Evolutionary conservation across 53 echinoderm and acorn worm genomes (phyloP).

Genomic region (Stichopus horrens): DNA sequence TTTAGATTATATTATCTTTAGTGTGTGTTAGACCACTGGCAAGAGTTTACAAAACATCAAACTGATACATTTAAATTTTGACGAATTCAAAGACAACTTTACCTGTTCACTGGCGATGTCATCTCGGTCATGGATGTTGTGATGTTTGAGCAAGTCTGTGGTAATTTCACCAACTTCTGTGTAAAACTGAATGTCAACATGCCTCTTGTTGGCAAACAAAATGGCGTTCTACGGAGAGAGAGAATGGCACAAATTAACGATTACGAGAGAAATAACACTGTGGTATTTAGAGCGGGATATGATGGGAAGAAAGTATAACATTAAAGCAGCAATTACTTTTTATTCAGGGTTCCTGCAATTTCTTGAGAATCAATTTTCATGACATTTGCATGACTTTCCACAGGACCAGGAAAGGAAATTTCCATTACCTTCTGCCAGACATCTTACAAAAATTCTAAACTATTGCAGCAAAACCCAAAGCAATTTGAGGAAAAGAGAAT

Average conservation of each 20-base stretch:
- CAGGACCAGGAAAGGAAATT: too few species aligned
- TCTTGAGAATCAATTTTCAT: too few species aligned
- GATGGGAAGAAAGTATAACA: background rate
- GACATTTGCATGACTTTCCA: too few species aligned
- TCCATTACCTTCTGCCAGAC: too few species aligned
- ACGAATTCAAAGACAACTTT: background rate
- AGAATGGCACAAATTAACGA: background rate
- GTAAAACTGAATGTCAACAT: constrained; percentile 92
- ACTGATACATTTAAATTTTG: too few species aligned
- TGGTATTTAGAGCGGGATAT: background rate
- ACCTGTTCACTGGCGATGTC: constrained; percentile 98
- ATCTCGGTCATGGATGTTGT: constrained; percentile 97
- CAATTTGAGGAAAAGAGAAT: too few species aligned
- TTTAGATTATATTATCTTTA: too few species aligned
- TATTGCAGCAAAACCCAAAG: too few species aligned
- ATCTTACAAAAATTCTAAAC: too few species aligned
- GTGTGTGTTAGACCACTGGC: too few species aligned
- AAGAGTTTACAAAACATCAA: too few species aligned
- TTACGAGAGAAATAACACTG: background rate
- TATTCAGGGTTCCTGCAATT: too few species aligned
- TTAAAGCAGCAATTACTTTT: background rate
- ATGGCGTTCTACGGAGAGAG: constrained; percentile 31
- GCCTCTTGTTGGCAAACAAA: constrained; percentile 80
- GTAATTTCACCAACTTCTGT: constrained; percentile 97
- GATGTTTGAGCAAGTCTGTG: constrained; percentile 90